These are phyloP conservation scores for Allolobophora icterica DNA, from an alignment of 2,888 invertebrate genomes.

Conservation along the genomic window DNA sequence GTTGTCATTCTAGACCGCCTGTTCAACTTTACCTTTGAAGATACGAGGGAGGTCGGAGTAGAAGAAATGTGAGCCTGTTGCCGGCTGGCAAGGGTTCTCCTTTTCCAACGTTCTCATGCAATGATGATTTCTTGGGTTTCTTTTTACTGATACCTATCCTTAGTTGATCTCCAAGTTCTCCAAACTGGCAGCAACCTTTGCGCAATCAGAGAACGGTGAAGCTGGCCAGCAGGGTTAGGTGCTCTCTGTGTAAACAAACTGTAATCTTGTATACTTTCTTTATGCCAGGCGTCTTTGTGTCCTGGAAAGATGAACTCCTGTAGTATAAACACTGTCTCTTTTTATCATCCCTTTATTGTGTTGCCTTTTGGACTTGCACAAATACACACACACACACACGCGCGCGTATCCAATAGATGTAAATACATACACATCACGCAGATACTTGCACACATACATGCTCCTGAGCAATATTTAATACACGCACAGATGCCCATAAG, in stretches of 20 bases:
- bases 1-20: too few species aligned
- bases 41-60: not conserved
- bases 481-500: not conserved
- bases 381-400: not conserved
- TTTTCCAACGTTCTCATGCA: not conserved
- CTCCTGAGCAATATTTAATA: not conserved
- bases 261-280: conserved; percentile 11
- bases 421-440: not conserved
- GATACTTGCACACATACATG: not conserved
- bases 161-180: not conserved
- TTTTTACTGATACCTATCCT: not conserved
- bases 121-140: not conserved
- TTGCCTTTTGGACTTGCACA: conserved; percentile 11
- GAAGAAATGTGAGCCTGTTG: not conserved
- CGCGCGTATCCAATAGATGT: not conserved
- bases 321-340: conserved; percentile 3
- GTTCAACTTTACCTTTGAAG: not conserved
- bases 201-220: not conserved
- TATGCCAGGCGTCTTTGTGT: not conserved
- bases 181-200: not conserved
- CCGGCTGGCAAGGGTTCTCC: not conserved
- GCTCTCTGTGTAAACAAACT: not conserved
- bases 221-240: not conserved
- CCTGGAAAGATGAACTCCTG: not conserved
- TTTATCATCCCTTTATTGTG: not conserved